phyloP scores from a whole-genome alignment of 2,888 invertebrate species.

The Callyntrura guangdongensis region DNA sequence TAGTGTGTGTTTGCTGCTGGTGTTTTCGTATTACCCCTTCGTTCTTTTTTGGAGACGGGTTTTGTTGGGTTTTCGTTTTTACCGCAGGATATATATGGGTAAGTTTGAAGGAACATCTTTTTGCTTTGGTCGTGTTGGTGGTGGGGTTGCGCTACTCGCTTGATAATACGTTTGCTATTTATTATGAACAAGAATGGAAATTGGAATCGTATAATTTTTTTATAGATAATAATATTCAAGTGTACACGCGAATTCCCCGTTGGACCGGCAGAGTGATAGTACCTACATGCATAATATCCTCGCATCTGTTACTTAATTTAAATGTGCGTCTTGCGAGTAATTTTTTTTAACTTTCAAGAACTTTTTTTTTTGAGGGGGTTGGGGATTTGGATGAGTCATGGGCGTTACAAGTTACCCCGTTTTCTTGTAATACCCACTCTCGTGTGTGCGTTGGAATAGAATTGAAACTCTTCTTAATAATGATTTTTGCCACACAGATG shows the following conservation, averaged over 20 bases:
- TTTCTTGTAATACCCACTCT: no score
- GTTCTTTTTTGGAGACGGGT: not conserved
- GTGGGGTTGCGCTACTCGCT: not conserved
- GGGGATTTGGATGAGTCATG: conserved; percentile 52
- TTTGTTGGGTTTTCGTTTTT: not conserved
- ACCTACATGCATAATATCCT: conserved; percentile 40
- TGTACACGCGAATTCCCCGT: conserved; percentile 68
- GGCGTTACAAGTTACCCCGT: not conserved
- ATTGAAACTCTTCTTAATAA: no score
- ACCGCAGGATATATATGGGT: not conserved
- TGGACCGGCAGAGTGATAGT: not conserved
- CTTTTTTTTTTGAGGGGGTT: not conserved
- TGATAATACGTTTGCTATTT: not conserved
- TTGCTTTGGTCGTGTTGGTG: conserved; percentile 7
- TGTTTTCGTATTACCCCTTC: conserved; percentile 50
- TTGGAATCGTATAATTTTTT: not conserved
- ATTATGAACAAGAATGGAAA: not conserved
- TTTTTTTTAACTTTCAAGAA: conserved; percentile 54
- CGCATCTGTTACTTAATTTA: conserved; percentile 64
- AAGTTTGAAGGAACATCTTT: not conserved
- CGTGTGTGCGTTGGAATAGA: no score
- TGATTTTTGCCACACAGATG: conserved; percentile 58
- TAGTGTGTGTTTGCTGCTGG: no score
- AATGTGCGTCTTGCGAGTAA: conserved; percentile 78
- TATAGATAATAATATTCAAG: not conserved